phyloP scores from a whole-genome alignment of 2,113 vertebrate genomes.

The Manacus vitellinus region DNA sequence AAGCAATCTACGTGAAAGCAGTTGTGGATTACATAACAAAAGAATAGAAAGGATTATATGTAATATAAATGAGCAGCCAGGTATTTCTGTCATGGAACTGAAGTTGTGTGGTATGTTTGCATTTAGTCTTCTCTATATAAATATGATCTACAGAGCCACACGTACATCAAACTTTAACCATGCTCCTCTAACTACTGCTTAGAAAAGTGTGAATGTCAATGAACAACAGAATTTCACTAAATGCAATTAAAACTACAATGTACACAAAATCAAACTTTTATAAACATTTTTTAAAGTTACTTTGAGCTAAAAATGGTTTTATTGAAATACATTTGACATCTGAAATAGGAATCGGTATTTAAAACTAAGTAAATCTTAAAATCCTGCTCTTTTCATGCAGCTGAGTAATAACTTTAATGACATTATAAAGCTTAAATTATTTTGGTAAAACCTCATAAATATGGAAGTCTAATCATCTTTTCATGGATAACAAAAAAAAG shows the following conservation, averaged over 20 bases:
- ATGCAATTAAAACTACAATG: background rate
- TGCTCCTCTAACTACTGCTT: background rate
- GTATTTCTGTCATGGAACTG: background rate
- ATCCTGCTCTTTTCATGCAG: background rate
- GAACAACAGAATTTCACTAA: background rate
- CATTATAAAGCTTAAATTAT: background rate
- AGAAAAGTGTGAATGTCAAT: background rate
- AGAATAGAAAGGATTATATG: background rate
- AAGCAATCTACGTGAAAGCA: background rate
- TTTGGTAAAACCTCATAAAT: background rate
- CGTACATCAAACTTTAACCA: background rate
- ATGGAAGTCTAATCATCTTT: background rate
- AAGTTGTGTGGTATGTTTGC: background rate
- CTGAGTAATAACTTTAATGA: background rate
- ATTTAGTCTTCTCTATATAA: background rate
- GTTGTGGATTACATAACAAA: constrained; percentile 33
- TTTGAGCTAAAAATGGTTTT: background rate
- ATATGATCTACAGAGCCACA: constrained; percentile 19
- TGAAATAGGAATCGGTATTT: background rate
- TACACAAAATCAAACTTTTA: background rate
- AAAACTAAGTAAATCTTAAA: background rate
- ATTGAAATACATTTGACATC: background rate
- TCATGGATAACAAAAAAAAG: background rate
- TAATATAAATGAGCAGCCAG: constrained; percentile 5
- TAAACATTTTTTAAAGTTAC: background rate